A percentile compares a stretch with the other conserved stretches of the same genome.
Evolutionary conservation across 2,113 vertebrate genomes (phyloP).

Genomic region (Uria aalge): DNA sequence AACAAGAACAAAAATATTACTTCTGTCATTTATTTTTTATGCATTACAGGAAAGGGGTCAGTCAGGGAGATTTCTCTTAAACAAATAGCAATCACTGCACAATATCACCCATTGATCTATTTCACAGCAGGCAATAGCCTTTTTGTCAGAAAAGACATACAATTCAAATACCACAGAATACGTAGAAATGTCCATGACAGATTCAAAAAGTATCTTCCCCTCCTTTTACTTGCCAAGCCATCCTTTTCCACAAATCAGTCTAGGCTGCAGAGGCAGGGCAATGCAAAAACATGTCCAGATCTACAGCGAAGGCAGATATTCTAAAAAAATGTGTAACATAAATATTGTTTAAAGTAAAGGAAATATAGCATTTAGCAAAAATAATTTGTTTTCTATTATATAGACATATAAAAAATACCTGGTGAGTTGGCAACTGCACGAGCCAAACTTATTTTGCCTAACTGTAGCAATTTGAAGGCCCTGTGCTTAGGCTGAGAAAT

Average conservation of each 20-base stretch:
- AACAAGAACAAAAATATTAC: slow-evolving; percentile 79
- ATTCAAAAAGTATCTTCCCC: not conserved
- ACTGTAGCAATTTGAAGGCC: not conserved
- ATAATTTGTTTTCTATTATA: not conserved
- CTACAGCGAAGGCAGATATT: not conserved
- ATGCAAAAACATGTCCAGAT: not conserved
- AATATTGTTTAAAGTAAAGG: not conserved
- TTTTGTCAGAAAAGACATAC: slow-evolving; percentile 31
- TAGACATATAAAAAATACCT: not conserved
- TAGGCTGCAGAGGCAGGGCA: not conserved
- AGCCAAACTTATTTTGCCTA: not conserved
- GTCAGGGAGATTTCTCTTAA: slow-evolving; percentile 72
- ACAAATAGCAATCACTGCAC: slow-evolving; percentile 75
- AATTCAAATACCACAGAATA: slow-evolving; percentile 46
- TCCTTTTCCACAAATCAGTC: not conserved
- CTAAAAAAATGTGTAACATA: not conserved
- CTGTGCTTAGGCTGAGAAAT: not conserved
- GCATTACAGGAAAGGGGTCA: slow-evolving; percentile 75
- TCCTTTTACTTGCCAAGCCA: not conserved
- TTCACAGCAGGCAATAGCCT: slow-evolving; percentile 44
- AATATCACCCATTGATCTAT: slow-evolving; percentile 66
- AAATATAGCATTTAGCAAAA: not conserved
- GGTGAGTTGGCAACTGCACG: not conserved
- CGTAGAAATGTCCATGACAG: not conserved
- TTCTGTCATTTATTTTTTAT: slow-evolving; percentile 73